These are phyloP conservation scores for Pachypsylla venusta DNA, from an alignment of 1,140 invertebrate species.

Conservation along the genomic window DNA sequence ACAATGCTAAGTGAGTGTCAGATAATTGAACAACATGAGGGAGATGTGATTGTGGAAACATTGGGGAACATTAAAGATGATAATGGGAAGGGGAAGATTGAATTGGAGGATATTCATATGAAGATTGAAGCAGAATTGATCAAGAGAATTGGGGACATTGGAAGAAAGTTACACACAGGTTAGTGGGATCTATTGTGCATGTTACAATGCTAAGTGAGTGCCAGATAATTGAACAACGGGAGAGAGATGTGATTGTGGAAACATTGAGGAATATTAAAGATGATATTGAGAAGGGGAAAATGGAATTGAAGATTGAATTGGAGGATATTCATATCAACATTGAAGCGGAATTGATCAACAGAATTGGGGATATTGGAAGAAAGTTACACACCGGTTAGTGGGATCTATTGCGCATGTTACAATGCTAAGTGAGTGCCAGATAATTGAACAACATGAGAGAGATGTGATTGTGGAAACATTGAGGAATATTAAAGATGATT, in stretches of 20 bases:
- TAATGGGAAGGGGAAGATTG: not conserved
- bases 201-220: constrained; percentile 1
- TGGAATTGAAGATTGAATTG: not conserved
- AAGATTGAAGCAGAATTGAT: constrained; percentile 8
- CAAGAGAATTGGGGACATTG: constrained; percentile 30
- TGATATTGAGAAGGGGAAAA: not conserved
- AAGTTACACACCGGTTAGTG: constrained; percentile 51
- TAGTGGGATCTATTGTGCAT: not conserved
- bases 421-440: too few species aligned
- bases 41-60: not conserved
- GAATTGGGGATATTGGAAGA: constrained; percentile 33
- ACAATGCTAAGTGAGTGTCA: not conserved
- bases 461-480: too few species aligned
- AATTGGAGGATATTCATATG: constrained; percentile 15
- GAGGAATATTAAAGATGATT: too few species aligned
- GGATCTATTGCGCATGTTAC: too few species aligned
- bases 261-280: not conserved
- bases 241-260: not conserved
- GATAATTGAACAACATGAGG: not conserved
- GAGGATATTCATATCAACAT: constrained; percentile 15
- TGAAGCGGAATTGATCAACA: constrained; percentile 6
- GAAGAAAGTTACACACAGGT: constrained; percentile 50
- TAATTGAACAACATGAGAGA: too few species aligned
- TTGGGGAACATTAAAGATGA: not conserved
- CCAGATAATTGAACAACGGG: not conserved